Conservation (phyloP, 2,888 invertebrate species). For the Rosalia funebris region DNA sequence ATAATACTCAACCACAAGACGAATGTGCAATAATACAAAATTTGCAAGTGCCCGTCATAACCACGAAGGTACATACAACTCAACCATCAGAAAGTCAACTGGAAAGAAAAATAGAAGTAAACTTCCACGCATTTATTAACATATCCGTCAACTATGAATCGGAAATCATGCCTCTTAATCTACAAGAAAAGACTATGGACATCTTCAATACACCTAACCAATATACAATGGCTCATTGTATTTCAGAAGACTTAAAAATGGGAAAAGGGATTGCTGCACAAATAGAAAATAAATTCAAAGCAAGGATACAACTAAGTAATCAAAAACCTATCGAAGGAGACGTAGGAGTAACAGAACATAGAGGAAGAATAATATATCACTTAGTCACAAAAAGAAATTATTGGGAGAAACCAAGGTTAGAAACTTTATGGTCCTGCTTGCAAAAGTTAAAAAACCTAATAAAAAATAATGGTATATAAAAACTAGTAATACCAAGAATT, state of each 20-base stretch:
- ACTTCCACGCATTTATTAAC: too few relatives aligned
- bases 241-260: background rate
- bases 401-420: constrained; percentile 2
- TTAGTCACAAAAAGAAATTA: background rate
- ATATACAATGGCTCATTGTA: constrained; percentile 5
- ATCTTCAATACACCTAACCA: too few relatives aligned
- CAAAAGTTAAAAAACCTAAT: background rate
- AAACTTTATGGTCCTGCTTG: background rate
- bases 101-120: too few relatives aligned
- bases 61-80: too few relatives aligned
- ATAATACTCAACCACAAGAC: too few relatives aligned
- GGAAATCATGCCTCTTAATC: too few relatives aligned
- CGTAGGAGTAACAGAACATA: background rate
- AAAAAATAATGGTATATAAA: background rate
- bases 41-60: too few relatives aligned
- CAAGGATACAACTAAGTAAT: background rate
- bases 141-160: too few relatives aligned
- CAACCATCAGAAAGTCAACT: too few relatives aligned
- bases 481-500: background rate
- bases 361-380: background rate
- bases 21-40: too few relatives aligned
- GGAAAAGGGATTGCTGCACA: background rate
- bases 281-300: background rate
- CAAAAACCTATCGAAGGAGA: background rate
- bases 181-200: too few relatives aligned